Conservation (phyloP, 1,140 invertebrate species). For the Drepana arcuata region DNA sequence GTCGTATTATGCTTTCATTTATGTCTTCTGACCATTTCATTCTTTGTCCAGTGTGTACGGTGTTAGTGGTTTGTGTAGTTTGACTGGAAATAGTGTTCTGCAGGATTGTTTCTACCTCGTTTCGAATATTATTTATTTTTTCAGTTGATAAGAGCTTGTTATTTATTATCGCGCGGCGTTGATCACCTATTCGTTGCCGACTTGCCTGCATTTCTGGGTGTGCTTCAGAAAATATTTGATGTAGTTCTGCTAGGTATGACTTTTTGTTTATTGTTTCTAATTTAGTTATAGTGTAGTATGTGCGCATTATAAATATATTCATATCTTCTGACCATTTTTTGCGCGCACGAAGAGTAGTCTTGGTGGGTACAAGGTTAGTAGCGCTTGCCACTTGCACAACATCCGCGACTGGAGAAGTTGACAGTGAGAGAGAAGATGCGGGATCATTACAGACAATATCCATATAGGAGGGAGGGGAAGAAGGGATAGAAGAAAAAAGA, state of each 20-base stretch:
- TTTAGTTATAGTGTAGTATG: slow-evolving; percentile 2
- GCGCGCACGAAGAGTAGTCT: slow-evolving; percentile 1
- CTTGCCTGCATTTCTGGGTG: slow-evolving; percentile 13
- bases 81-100: slow-evolving; percentile 5
- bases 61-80: slow-evolving; percentile 12
- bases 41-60: slow-evolving; percentile 2
- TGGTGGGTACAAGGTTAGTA: slow-evolving; percentile 2
- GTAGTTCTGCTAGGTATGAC: slow-evolving; percentile 4
- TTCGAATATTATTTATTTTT: slow-evolving; percentile 6
- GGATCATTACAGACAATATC: too few relatives aligned
- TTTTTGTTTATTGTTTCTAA: slow-evolving; percentile 6
- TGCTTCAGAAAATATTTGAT: slow-evolving; percentile 10
- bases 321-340: slow-evolving; percentile 9
- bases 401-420: background rate
- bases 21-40: slow-evolving; percentile 3
- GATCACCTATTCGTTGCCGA: slow-evolving; percentile 15
- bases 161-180: slow-evolving; percentile 15
- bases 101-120: slow-evolving; percentile 10
- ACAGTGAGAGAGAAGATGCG: background rate
- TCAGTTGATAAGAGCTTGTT: slow-evolving; percentile 7
- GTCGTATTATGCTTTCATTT: background rate
- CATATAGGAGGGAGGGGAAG: too few relatives aligned
- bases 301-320: slow-evolving; percentile 9
- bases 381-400: background rate
- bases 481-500: too few relatives aligned